phyloP scores from a whole-genome alignment of 2,113 vertebrate genomes.

The Thalassoma bifasciatum region DNA sequence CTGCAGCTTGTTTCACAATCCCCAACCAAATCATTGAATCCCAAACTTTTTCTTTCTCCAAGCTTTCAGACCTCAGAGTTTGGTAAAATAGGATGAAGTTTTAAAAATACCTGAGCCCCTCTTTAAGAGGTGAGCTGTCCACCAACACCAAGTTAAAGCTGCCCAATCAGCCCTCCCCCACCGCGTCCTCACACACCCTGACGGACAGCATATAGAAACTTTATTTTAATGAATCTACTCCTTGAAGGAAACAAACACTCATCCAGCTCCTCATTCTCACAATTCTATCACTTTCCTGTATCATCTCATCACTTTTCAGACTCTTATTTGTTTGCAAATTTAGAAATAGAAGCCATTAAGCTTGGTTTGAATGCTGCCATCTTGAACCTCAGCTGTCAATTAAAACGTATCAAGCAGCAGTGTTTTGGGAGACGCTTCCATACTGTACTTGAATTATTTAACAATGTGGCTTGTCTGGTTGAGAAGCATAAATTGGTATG shows the following conservation, averaged over 20 bases:
- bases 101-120: no score
- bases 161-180: conserved; percentile 2
- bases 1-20: no score
- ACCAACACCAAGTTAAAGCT: conserved; percentile 17
- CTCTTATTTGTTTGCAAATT: conserved; percentile 34
- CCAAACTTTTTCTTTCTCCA: no score
- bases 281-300: conserved; percentile 38
- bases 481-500: conserved; percentile 26
- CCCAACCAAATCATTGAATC: no score
- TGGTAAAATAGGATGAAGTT: no score
- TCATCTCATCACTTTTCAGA: conserved; percentile 19
- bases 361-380: conserved; percentile 17
- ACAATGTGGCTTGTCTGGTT: conserved; percentile 14
- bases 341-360: conserved; percentile 35
- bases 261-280: conserved; percentile 12
- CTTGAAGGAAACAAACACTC: not conserved
- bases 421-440: conserved; percentile 19
- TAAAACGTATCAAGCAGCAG: conserved; percentile 47
- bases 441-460: conserved; percentile 58
- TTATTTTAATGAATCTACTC: conserved; percentile 33
- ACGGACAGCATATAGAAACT: conserved; percentile 22
- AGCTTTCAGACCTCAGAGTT: no score
- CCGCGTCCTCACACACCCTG: conserved; percentile 6
- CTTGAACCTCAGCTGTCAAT: conserved; percentile 62
- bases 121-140: conserved; percentile 5